Evolutionary conservation across 1,140 invertebrate genomes (phyloP), one percentile per base, ranked within the genome.

Genomic region (Heliconius hewitsoni): DNA sequence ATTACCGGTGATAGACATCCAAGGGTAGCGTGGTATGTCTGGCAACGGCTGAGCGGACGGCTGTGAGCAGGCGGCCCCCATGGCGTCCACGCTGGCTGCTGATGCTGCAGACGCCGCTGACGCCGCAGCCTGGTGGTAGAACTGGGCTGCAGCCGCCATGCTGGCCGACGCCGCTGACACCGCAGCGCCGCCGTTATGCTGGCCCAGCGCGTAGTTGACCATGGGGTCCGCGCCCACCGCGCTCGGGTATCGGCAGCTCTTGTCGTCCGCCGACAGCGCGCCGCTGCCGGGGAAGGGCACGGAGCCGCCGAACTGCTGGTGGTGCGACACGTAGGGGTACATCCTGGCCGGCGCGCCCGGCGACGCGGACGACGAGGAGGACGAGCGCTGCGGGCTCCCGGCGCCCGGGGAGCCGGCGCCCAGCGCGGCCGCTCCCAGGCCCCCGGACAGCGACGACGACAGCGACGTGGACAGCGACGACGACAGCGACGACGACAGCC

Each of bases 1-100:
- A 96, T 97, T 96, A 98, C 98, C 98, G 95, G 98, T 98, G 93
- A 98, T 98, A 85, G 98, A 98, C 98, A 99, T 98, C 98, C 98
- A 99, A n/a, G 98, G 98, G 94, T 98, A 98, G 89, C 98, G 96
- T 19, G 98, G 98, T 89, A 98, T 97, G 93, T 98, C 97, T 46
- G 98, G 97, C 85, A 98, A 96, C 94, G 87, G 97, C 96, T 95
- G 97, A 95, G 87, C 96, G 95, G 85, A 96, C 87, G 81, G 95
- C 95, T 88, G 96, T 88, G 94, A 82, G 94, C 95, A 92, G 86
- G 91, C 88, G 96, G 96, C 91, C 27, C 91, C 91, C 93, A 94
- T 93, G 66, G 93, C 93, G 81, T 93, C 93, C 77, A 91, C 95
- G 39, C 95, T 93, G 73, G 95, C 95, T 55, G 95, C 95, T 4